Conservation (phyloP, 1,140 invertebrate genomes). For the Maconellicoccus hirsutus region DNA sequence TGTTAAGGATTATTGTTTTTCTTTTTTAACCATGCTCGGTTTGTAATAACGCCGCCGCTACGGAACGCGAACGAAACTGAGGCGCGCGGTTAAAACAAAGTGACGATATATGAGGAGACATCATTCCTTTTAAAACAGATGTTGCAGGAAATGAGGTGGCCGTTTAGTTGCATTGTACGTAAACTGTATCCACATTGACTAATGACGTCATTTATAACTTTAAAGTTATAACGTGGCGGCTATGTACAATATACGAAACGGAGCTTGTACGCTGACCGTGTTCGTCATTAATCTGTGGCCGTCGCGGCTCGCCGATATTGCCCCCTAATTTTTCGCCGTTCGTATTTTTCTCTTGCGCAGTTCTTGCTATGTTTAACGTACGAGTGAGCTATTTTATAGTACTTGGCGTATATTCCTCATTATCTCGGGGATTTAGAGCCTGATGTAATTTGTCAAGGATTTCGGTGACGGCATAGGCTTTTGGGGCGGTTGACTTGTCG, state of each 20-base stretch:
- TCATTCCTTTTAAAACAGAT: slow-evolving; percentile 9
- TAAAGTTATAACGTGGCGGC: not conserved
- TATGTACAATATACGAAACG: not conserved
- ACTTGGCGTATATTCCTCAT: too few species aligned
- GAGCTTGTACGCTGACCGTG: slow-evolving; percentile 1
- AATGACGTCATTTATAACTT: slow-evolving; percentile 9
- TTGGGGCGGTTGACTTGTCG: too few species aligned
- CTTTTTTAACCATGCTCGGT: slow-evolving; percentile 3
- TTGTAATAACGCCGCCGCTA: not conserved
- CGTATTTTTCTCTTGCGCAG: not conserved
- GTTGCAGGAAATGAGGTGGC: slow-evolving; percentile 6
- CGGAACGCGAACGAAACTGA: not conserved
- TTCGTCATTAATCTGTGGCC: not conserved
- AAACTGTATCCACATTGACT: slow-evolving; percentile 3
- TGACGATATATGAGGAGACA: slow-evolving; percentile 7
- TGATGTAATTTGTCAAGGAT: too few species aligned
- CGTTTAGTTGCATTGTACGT: slow-evolving; percentile 3
- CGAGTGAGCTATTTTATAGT: not conserved
- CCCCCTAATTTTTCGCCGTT: not conserved
- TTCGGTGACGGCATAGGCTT: too few species aligned
- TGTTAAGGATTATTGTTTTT: slow-evolving; percentile 9
- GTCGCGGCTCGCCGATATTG: slow-evolving; percentile 1
- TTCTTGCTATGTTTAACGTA: not conserved
- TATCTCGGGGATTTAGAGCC: too few species aligned
- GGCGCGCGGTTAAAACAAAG: not conserved